These are phyloP conservation scores for Brachyptera putata DNA, from an alignment of 2,888 invertebrate species.

Conservation along the genomic window DNA sequence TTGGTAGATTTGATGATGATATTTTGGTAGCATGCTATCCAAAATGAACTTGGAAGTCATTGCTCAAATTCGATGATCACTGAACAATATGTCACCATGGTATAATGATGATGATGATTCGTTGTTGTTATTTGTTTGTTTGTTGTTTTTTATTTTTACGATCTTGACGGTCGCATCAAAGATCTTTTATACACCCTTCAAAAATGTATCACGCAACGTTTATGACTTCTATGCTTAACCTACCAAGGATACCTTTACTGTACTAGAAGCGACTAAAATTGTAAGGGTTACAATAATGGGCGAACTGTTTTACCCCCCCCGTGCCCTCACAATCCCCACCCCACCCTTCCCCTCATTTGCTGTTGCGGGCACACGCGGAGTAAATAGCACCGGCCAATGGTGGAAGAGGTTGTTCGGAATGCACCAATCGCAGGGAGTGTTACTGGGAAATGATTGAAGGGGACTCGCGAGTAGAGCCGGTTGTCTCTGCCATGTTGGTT, in stretches of 20 bases:
- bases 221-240: conserved; percentile 23
- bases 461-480: background rate
- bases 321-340: background rate
- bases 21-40: conserved; percentile 97
- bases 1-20: conserved; percentile 69
- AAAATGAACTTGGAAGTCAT: conserved; percentile 97
- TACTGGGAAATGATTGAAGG: conserved; percentile 18
- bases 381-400: conserved; percentile 17
- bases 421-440: conserved; percentile 11
- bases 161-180: conserved; percentile 19
- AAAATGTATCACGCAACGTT: conserved; percentile 21
- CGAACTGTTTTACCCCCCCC: conserved; percentile 14
- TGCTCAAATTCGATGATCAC: conserved; percentile 46
- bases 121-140: conserved; percentile 9
- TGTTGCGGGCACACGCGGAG: conserved; percentile 7
- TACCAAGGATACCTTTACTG: conserved; percentile 21
- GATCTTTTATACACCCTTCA: conserved; percentile 22
- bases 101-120: conserved; percentile 13
- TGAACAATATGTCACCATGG: conserved; percentile 15
- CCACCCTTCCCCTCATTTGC: conserved; percentile 7
- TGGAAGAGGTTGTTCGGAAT: background rate
- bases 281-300: conserved; percentile 23
- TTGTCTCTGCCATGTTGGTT: conserved; percentile 9
- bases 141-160: conserved; percentile 14
- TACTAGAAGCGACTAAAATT: conserved; percentile 22